Evolutionary conservation across 2,888 invertebrate genomes (phyloP), one percentile per base, ranked within the genome.

Genomic region (Teinopalpus imperialis): DNA sequence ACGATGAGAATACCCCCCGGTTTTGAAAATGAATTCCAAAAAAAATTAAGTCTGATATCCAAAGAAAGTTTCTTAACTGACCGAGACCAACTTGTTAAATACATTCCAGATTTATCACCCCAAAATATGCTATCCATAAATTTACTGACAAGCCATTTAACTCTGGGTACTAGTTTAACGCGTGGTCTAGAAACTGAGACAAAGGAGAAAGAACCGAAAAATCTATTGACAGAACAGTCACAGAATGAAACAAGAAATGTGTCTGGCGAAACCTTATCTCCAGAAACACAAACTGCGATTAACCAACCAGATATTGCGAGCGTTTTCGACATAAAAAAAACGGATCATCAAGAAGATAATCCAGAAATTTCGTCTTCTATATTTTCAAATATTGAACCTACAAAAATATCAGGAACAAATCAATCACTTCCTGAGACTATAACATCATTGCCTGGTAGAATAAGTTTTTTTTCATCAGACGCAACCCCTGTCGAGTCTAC

Each of bases 21-120:
- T 0, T 86, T 85, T 34, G 83, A 86, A 66, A 74, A 76, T n/a
- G 78, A 81, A 50, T 77, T 63, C 48, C 59, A 63, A 36, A 66
- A 62, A 47, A 57, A 59, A 46, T 42, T 63, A 12, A 65, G 64
- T 34, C 58, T 48, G 3, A 29, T 63, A 18, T 49, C 58, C 6
- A 43, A 49, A 4, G 51, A 53, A 41, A 51, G 57, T 13, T 52
- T 52, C 1, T 48, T 49, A 24, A 50, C 53, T 20, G 40, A 46
- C 20, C 47, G 39, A 41, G 39, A 48, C 37, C 52, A 49, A 40
- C 57, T 46, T n/a, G 45, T 55, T 1, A 61, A 58, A 4, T 43
- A 54, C 13, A 53, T 70, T 46, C 66, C 81, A 2, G 80, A 81
- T 0, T 73, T 73, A 0, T 39, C 66, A 0, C 78, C 78, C 0